Conservation (phyloP, 1,140 invertebrate species). For the Riptortus pedestris region DNA sequence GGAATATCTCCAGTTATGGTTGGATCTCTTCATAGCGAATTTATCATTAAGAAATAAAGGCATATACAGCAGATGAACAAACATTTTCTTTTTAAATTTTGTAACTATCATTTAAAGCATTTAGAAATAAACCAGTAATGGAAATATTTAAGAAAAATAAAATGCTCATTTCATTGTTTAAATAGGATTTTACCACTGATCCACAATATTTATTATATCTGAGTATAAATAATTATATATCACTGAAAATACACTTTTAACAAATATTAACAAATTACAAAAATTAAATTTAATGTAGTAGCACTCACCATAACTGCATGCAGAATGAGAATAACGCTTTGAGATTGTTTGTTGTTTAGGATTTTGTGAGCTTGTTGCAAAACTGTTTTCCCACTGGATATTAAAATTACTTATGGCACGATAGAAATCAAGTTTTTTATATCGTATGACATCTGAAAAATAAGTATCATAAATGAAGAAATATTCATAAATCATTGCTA, state of each 20-base stretch:
- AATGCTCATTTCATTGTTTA: neutral
- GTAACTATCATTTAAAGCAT: no score
- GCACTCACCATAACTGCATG: slow-evolving; percentile 57
- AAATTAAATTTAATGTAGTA: no score
- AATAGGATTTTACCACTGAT: no score
- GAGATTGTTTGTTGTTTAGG: slow-evolving; percentile 57
- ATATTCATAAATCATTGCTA: neutral
- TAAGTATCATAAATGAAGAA: slow-evolving; percentile 24
- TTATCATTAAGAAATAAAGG: no score
- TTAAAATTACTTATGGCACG: slow-evolving; percentile 56
- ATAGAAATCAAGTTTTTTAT: slow-evolving; percentile 53
- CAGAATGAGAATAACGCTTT: slow-evolving; percentile 84
- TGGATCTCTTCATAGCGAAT: no score
- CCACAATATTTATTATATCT: no score
- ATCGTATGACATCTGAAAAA: slow-evolving; percentile 58
- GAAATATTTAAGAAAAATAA: neutral
- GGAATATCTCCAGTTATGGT: no score
- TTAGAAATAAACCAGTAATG: neutral
- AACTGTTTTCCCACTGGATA: slow-evolving; percentile 53
- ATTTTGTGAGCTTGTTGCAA: slow-evolving; percentile 40
- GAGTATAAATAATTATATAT: no score
- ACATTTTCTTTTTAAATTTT: no score
- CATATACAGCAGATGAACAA: no score
- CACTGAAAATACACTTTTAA: no score
- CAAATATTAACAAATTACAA: no score